Base-by-base conservation (phyloP, 2,113 vertebrate genomes). In the Centropristis striata region DNA sequence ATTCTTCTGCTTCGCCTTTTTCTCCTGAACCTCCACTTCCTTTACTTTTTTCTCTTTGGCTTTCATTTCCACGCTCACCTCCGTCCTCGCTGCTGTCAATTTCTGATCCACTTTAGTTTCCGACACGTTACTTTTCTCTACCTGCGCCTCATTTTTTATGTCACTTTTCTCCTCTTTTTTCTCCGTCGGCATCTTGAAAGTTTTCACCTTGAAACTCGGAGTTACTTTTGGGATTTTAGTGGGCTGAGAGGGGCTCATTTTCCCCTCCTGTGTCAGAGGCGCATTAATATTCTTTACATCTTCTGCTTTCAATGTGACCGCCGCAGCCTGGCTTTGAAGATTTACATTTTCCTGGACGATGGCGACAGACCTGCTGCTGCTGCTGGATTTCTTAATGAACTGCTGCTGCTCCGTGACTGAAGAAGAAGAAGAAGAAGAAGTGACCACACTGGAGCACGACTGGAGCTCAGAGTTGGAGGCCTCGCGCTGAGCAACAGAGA, bases 131-230 rank as follows among this genome's bases (percentile, higher is more conserved):
- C 75, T 74, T 73, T 58, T 84, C 28, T 78, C 83, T 41, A 51
- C 61, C 41, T 85, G 82, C 25, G 51, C 42, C 72, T 85, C 80
- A 50, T 61, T 87, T 80, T 79, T 92, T 51, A 36, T 51, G 37
- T 83, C 87, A 46, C 71, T 72, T n/a, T 77, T 87, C 60, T 91
- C 94, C 60, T 93, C 90, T 46, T 84, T 88, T 50, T 89, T 94
- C 79, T 91, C 91, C 8, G 68, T 63, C 2, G 95, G 94, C 75
- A 94, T 84, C 78, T 95, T 95, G 72, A 90, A 88, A 4, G 93
- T 92, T 89, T 95, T 96, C 46, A 96, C 95, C 91, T 94, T 96
- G 88, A 96, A 94, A 91, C 83, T 95, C 15, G 96, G 94, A 41
- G 92, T 91, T 47, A 80, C 84, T 73, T 94, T 90, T 71, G 95